phyloP scores from a whole-genome alignment of 2,888 invertebrate genomes.

The Spilosoma lubricipeda region DNA sequence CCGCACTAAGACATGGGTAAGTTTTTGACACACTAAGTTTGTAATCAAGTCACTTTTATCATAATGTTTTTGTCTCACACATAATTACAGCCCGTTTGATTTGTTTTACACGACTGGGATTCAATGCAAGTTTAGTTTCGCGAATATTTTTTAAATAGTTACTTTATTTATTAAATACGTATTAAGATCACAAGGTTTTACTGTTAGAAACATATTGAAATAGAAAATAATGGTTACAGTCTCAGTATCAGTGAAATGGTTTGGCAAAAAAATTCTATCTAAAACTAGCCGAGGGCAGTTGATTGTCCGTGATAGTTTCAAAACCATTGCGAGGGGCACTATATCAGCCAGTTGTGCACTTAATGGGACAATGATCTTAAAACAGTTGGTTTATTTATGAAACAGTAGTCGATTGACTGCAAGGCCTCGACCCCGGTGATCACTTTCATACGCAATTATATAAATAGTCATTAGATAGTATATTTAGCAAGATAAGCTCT shows the following conservation, averaged over 20 bases:
- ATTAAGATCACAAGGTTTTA: neutral
- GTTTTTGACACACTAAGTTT: neutral
- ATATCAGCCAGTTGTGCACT: conserved; percentile 49
- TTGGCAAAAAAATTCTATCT: conserved; percentile 6
- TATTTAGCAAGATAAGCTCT: conserved; percentile 58
- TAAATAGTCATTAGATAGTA: conserved; percentile 59
- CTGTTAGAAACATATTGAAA: neutral
- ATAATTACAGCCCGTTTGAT: too few relatives aligned
- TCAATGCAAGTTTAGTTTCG: neutral
- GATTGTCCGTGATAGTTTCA: conserved; percentile 5
- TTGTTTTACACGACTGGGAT: neutral
- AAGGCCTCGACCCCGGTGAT: conserved; percentile 60
- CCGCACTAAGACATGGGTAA: too few relatives aligned
- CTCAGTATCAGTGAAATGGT: neutral
- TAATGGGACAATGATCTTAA: conserved; percentile 61
- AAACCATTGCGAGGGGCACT: conserved; percentile 37
- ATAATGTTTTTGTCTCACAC: neutral
- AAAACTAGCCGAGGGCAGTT: conserved; percentile 30
- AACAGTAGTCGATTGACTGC: conserved; percentile 59
- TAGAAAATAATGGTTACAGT: neutral
- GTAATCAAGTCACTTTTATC: neutral
- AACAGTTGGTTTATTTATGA: conserved; percentile 61
- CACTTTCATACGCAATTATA: conserved; percentile 62
- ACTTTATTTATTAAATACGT: neutral
- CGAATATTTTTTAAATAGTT: neutral